Evolutionary conservation across 2,797 vertebrate genomes (phyloP), one percentile per base, ranked within the genome.

Genomic region (Periparus ater): DNA sequence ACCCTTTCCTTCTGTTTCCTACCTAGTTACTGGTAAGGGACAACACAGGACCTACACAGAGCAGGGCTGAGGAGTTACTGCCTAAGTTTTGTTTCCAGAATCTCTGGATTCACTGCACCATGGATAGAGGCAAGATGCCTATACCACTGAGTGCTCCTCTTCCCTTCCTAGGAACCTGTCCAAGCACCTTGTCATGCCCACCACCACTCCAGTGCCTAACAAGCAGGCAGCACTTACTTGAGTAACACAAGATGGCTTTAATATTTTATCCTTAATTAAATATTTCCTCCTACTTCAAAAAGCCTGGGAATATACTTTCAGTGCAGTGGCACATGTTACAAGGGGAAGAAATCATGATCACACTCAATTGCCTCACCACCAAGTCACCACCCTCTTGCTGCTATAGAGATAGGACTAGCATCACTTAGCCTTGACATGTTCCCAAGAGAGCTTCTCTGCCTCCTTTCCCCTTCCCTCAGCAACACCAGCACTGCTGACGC

Each of bases 351-450:
- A 29, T 57, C 42, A 12, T 5, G 27, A 42, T 20, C 10, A 27
- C 47, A 47, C 17, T 7, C 9, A 4, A 1, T 13, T 66, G 51
- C 38, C 40, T 70, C 30, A 70, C 1, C 36, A 51, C 4, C 15
- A 60, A 17, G 3, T 17, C 23, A 55, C 6, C 40, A 32, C 5
- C 17, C 17, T 81, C 44, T 36, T 42, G 29, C 36, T 50, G 21
- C 61, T n/a, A 57, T 7, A 61, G 71, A 42, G n/a, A 16, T 1
- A 17, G 10, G 2, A 66, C n/a, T 32, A 23, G 29, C 23, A 40
- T 27, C 11, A 25, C 23, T 53, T 29, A n/a, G 45, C 42, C 34
- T 61, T 5, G 13, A 38, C 7, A 27, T 0, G 0, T 2, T 90
- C 48, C 36, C 17, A 45, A 40, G 32, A 11, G 5, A 63, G 14